Evolutionary conservation across 2,888 invertebrate species (phyloP).

Genomic region (Tineola bisselliella): DNA sequence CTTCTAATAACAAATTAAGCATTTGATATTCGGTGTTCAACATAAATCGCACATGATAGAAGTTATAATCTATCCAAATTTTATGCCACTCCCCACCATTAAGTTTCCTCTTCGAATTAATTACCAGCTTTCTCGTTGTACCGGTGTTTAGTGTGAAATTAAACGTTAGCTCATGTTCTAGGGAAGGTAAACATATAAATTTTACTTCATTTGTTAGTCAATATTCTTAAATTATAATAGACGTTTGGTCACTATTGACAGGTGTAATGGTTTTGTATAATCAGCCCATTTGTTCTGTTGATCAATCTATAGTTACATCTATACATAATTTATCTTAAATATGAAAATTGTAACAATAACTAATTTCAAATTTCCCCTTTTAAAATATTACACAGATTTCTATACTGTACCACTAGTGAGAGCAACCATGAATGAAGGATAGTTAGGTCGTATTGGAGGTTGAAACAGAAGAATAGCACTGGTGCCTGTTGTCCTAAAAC

Average conservation of each 20-base stretch:
- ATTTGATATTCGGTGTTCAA: conserved; percentile 90
- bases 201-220: not conserved
- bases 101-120: conserved; percentile 82
- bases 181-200: conserved; percentile 17
- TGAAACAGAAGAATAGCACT: conserved; percentile 91
- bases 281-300: too few relatives aligned
- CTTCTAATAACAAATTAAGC: conserved; percentile 84
- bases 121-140: conserved; percentile 81
- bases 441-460: conserved; percentile 86
- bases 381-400: too few relatives aligned
- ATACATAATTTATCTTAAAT: too few relatives aligned
- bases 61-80: conserved; percentile 94
- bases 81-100: conserved; percentile 97
- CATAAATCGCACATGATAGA: conserved; percentile 92
- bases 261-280: not conserved
- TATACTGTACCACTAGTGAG: conserved; percentile 83
- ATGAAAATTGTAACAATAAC: too few relatives aligned
- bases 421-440: conserved; percentile 92
- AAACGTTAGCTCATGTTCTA: conserved; percentile 87
- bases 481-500: conserved; percentile 90
- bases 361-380: too few relatives aligned
- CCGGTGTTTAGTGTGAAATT: conserved; percentile 90
- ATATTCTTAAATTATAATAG: not conserved
- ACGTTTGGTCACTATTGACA: not conserved
- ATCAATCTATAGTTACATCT: too few relatives aligned